These are phyloP conservation scores for Harpagus bidentatus DNA, from an alignment of 2,113 vertebrate species.

Conservation along the genomic window DNA sequence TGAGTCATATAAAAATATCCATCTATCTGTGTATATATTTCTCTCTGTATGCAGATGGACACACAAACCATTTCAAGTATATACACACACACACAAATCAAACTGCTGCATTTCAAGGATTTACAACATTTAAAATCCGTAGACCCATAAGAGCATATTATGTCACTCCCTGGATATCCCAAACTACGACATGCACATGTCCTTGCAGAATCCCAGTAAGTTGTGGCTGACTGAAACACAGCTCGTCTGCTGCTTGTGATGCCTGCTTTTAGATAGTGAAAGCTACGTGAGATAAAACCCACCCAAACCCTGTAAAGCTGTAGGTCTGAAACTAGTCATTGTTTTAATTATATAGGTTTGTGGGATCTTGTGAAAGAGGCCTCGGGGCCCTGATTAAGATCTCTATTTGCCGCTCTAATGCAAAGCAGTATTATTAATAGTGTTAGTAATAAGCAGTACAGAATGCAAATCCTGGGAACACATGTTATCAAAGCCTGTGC, in stretches of 20 bases:
- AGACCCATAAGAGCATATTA: neutral
- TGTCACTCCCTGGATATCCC: neutral
- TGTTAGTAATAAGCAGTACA: neutral
- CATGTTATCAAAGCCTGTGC: neutral
- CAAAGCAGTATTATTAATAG: conserved; percentile 6
- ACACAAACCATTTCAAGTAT: neutral
- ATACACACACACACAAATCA: neutral
- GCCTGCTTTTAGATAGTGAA: neutral
- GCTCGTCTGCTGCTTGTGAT: neutral
- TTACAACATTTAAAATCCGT: neutral
- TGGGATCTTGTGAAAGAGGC: neutral
- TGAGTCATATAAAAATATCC: conserved; percentile 3
- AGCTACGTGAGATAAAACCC: neutral
- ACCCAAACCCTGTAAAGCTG: neutral
- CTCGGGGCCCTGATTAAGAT: neutral
- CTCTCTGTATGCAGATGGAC: neutral
- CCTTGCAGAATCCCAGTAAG: neutral
- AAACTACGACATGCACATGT: neutral
- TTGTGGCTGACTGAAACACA: neutral
- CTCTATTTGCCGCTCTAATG: neutral
- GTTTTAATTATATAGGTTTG: neutral
- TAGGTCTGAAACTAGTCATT: neutral
- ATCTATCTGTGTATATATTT: neutral
- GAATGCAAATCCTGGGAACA: neutral
- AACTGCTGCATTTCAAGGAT: neutral